Percentiles rank a stretch among this genome's conserved stretches.
phyloP scores from a whole-genome alignment of 1,140 invertebrate species.

The Ruditapes philippinarum region DNA sequence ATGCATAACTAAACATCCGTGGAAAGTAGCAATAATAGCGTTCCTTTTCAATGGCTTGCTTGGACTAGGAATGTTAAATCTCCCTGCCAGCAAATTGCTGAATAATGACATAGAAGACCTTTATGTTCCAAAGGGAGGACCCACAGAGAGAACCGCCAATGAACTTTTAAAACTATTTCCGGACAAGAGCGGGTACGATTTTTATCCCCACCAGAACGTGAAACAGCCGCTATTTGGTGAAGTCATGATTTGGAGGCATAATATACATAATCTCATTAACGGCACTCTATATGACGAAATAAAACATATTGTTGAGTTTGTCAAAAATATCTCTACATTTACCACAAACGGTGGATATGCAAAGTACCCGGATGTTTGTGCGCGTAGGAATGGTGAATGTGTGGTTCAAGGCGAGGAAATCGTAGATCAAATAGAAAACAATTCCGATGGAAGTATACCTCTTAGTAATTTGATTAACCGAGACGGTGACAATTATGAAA shows the following conservation, averaged over 20 bases:
- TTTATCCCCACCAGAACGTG: slow-evolving; percentile 22
- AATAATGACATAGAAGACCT: slow-evolving; percentile 50
- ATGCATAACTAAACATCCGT: slow-evolving; percentile 3
- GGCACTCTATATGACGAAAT: slow-evolving; percentile 9
- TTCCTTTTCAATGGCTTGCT: slow-evolving; percentile 34
- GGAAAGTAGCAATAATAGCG: slow-evolving; percentile 19
- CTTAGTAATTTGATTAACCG: neutral
- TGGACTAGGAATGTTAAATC: slow-evolving; percentile 17
- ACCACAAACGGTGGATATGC: neutral
- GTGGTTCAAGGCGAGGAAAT: slow-evolving; percentile 42
- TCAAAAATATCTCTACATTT: slow-evolving; percentile 48
- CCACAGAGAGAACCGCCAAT: neutral
- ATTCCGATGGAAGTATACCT: neutral
- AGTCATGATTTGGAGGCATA: slow-evolving; percentile 8
- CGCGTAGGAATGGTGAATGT: slow-evolving; percentile 42
- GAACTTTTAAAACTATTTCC: neutral
- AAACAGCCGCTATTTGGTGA: slow-evolving; percentile 26
- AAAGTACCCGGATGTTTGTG: slow-evolving; percentile 31
- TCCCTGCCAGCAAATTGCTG: neutral
- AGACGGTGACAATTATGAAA: neutral
- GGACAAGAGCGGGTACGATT: neutral
- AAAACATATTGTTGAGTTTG: neutral
- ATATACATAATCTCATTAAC: slow-evolving; percentile 19
- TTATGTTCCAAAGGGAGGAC: slow-evolving; percentile 29
- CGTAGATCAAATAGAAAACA: neutral